Evolutionary conservation across 1,140 invertebrate genomes (phyloP).

Genomic region (Agraylea sexmaculata): DNA sequence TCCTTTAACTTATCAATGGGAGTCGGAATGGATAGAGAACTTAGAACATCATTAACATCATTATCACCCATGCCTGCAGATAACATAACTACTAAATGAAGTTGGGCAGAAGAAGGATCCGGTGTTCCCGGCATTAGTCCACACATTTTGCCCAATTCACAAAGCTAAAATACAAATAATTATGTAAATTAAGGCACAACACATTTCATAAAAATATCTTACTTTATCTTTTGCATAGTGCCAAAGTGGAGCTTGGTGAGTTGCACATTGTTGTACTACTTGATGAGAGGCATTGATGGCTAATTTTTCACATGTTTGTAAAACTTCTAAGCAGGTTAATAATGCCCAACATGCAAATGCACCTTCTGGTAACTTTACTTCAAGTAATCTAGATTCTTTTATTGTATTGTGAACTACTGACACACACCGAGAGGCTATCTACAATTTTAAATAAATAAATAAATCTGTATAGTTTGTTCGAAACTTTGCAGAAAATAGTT

Average conservation of each 20-base stretch:
- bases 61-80: slow-evolving; percentile 79
- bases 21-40: slow-evolving; percentile 37
- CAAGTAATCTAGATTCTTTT: slow-evolving; percentile 66
- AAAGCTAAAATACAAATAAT: slow-evolving; percentile 45
- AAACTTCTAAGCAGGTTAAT: slow-evolving; percentile 79
- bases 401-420: slow-evolving; percentile 78
- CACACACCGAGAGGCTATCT: slow-evolving; percentile 75
- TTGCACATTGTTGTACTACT: slow-evolving; percentile 64
- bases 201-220: slow-evolving; percentile 13
- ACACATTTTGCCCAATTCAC: slow-evolving; percentile 77
- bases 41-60: slow-evolving; percentile 25
- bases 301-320: slow-evolving; percentile 60
- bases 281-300: slow-evolving; percentile 51
- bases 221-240: slow-evolving; percentile 89
- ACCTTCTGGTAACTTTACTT: slow-evolving; percentile 65
- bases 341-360: slow-evolving; percentile 89
- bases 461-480: slow-evolving; percentile 4
- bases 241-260: slow-evolving; percentile 82
- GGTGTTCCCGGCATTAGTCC: slow-evolving; percentile 75
- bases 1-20: slow-evolving; percentile 81
- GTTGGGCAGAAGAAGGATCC: slow-evolving; percentile 72
- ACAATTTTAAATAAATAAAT: slow-evolving; percentile 15
- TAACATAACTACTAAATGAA: slow-evolving; percentile 80
- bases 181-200: slow-evolving; percentile 1
- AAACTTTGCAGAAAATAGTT: slow-evolving; percentile 1